phyloP scores from a whole-genome alignment of 2,888 invertebrate species.

The Thecophora atra region DNA sequence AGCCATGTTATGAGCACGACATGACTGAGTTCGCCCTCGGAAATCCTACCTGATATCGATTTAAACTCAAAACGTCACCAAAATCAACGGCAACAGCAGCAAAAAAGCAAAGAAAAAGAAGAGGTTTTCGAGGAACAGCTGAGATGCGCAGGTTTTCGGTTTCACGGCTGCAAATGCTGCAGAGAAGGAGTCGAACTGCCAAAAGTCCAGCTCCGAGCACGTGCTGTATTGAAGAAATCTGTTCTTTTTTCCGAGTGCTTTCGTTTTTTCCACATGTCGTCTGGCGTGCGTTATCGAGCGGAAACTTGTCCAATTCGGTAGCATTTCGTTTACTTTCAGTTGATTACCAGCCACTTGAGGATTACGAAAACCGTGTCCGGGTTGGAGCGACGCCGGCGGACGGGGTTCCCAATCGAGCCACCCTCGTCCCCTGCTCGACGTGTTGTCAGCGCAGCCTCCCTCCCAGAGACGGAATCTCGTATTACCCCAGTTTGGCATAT shows the following conservation, averaged over 20 bases:
- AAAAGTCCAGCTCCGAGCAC: constrained; percentile 29
- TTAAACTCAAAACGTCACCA: neutral
- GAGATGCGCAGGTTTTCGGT: constrained; percentile 19
- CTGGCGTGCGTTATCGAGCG: constrained; percentile 43
- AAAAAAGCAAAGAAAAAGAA: neutral
- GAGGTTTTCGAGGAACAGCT: constrained; percentile 27
- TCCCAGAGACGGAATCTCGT: constrained; percentile 12
- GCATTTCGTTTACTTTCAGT: constrained; percentile 40
- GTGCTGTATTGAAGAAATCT: constrained; percentile 43
- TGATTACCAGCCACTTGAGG: constrained; percentile 28
- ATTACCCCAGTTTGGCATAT: constrained; percentile 15
- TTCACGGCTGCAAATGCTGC: neutral
- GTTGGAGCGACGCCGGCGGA: neutral
- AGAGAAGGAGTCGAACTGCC: neutral
- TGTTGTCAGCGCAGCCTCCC: constrained; percentile 26
- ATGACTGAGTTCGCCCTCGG: neutral
- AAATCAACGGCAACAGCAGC: neutral
- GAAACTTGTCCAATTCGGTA: constrained; percentile 43
- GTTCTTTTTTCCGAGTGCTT: constrained; percentile 30
- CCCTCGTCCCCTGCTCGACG: neutral
- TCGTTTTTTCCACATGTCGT: constrained; percentile 41
- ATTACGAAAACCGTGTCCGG: neutral
- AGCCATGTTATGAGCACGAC: neutral
- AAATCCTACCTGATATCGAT: neutral
- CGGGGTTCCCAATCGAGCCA: neutral